These are phyloP conservation scores for Seriola rivoliana DNA, from an alignment of 2,113 vertebrate species.

Conservation along the genomic window DNA sequence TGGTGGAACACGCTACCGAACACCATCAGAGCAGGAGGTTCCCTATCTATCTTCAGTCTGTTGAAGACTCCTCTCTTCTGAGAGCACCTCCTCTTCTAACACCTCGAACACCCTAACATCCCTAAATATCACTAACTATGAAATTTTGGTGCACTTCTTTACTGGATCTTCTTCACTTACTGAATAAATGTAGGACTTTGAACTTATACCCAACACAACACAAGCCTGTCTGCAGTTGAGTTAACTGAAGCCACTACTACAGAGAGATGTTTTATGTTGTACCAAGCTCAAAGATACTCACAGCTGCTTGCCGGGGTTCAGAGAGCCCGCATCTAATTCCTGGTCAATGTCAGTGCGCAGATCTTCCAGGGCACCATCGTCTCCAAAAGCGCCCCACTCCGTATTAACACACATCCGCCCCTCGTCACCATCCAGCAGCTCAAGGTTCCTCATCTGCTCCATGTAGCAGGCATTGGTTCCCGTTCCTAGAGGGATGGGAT, in stretches of 20 bases:
- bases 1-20: too few relatives aligned
- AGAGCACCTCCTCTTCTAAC: too few relatives aligned
- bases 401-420: slow-evolving; percentile 98
- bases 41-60: too few relatives aligned
- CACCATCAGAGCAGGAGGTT: too few relatives aligned
- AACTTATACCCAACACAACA: too few relatives aligned
- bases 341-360: slow-evolving; percentile 92
- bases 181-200: too few relatives aligned
- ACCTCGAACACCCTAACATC: too few relatives aligned
- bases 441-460: slow-evolving; percentile 97
- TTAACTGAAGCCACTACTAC: background rate
- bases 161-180: too few relatives aligned
- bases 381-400: slow-evolving; percentile 98
- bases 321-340: slow-evolving; percentile 94
- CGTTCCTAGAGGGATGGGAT: slow-evolving; percentile 82
- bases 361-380: slow-evolving; percentile 90
- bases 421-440: slow-evolving; percentile 93
- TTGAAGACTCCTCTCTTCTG: too few relatives aligned
- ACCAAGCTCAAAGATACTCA: slow-evolving; percentile 79
- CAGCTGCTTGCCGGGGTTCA: slow-evolving; percentile 97
- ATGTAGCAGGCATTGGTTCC: slow-evolving; percentile 98
- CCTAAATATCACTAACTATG: too few relatives aligned
- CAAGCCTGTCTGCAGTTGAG: too few relatives aligned
- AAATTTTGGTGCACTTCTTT: too few relatives aligned
- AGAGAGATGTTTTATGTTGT: background rate